Evolutionary conservation across 2,888 invertebrate species (phyloP), one percentile per base, ranked within the genome.

Genomic region (Labia minor): DNA sequence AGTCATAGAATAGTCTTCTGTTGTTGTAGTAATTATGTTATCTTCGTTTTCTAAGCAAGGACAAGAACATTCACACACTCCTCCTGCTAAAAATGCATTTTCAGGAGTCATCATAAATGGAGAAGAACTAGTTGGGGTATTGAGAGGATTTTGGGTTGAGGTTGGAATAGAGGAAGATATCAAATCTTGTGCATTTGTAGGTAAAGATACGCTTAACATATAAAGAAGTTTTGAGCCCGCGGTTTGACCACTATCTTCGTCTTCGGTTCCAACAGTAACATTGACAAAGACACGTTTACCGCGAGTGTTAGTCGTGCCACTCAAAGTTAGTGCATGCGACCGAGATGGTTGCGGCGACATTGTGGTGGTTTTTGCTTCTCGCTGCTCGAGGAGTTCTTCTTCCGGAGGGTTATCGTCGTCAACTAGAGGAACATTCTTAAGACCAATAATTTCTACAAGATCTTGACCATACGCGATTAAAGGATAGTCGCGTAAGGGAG

Each of bases 171-270:
- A 21, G 16, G 37, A 49, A n/a, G 33, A 11, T 16, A 62, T 21
- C 14, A 16, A 18, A 21, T 67, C 37, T 61, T 81, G 80, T 37
- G 81, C 81, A 72, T 82, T 80, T 66, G 86, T 86, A 10, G 92
- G 92, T 67, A 92, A 86, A 69, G 88, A 88, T 68, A 92, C 85
- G 73, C 92, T 90, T 72, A 92, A 80, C 37, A 90, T 86, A 79
- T 91, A 92, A 70, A 91, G 81, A 64, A 86, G 85, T 74, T 85
- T 85, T 73, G 83, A 81, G 69, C 79, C 77, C 33, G 79, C 72
- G n/a, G 78, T 76, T 71, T 78, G 79, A 66, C 79, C 78, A 62
- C 77, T 76, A 62, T 72, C 71, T 70, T 80, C 81, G 68, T 82
- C 82, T 73, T 89, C 89, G 62, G 89, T 86, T 69, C 88, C 85